A percentile compares a stretch with the other conserved stretches of the same genome.
Evolutionary conservation across 1,140 invertebrate species (phyloP).

Genomic region (Neodiprion pinetum): DNA sequence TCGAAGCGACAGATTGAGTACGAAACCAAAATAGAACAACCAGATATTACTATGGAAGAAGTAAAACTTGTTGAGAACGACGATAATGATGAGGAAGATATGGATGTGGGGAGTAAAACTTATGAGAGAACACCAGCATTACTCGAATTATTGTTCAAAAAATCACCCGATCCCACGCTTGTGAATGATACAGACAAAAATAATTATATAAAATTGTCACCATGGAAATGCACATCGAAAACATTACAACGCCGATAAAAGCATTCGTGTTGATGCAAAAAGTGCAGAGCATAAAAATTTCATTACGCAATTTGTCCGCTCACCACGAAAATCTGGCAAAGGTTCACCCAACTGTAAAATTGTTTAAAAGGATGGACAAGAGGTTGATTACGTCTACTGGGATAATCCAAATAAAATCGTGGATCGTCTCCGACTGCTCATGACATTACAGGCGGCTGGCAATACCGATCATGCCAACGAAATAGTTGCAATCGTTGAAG

Average conservation of each 20-base stretch:
- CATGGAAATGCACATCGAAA: constrained; percentile 19
- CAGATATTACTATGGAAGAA: not conserved
- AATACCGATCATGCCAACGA: too few species aligned
- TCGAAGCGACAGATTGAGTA: not conserved
- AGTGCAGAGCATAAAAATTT: not conserved
- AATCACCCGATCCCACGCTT: not conserved
- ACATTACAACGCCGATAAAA: constrained; percentile 7
- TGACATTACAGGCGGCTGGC: too few species aligned
- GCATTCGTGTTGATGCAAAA: not conserved
- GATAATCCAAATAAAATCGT: too few species aligned
- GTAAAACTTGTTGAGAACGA: too few species aligned
- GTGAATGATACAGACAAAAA: constrained; percentile 6
- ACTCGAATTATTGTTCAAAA: not conserved
- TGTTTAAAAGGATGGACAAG: too few species aligned
- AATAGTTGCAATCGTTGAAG: not conserved
- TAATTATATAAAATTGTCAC: constrained; percentile 7
- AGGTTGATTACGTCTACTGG: too few species aligned
- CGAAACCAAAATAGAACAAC: constrained; percentile 16
- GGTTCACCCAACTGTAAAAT: too few species aligned
- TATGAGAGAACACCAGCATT: too few species aligned
- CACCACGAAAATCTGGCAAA: too few species aligned
- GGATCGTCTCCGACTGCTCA: too few species aligned
- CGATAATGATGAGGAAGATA: too few species aligned
- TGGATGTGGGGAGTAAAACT: too few species aligned
- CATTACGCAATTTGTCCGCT: not conserved